Base-by-base conservation (phyloP, 2,113 vertebrate species). In the Eubucco bourcierii region DNA sequence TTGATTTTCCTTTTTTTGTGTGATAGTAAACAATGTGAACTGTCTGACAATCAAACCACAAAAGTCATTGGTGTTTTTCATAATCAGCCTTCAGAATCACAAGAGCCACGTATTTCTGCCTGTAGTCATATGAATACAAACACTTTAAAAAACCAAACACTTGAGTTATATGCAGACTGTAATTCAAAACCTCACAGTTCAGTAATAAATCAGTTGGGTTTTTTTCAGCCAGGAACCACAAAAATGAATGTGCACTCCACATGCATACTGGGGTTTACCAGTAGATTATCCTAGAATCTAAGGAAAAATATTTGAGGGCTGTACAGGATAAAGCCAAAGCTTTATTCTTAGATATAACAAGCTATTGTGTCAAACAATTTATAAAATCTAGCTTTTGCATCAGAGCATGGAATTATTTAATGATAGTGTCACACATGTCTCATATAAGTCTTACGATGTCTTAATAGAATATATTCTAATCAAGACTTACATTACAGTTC, bases 91-190 rank as follows among this genome's bases (percentile, higher is more conserved):
- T 68, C 19, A 75, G 77, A 87, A 81, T 39, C 74, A 61, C 80
- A 82, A 84, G 61, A 79, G 15, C n/a, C 78, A n/a, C 19, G 39
- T 47, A 41, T 6, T 65, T 87, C 44, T 61, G 15, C 23, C 20
- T 74, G 25, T 86, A 86, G 28, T 44, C 58, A 27, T 29, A 71
- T 31, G 20, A 92, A 58, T 47, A 73, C 5, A 73, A 29, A 19
- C 6, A 47, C 11, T 18, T 1, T 18, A 46, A 1, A 3, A 4
- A 14, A 63, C 75, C 44, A 19, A 28, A 44, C 9, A 0, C 9
- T 37, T 24, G 23, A 6, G 9, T 61, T 88, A n/a, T 37, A 3
- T 56, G 27, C 18, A 58, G 20, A 73, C 14, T 79, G 4, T 24
- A n/a, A 87, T 61, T 79, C 71, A 79, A 84, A 88, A 80, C 6